phyloP scores from a whole-genome alignment of 2,797 vertebrate species.

The Galagoides demidoff region DNA sequence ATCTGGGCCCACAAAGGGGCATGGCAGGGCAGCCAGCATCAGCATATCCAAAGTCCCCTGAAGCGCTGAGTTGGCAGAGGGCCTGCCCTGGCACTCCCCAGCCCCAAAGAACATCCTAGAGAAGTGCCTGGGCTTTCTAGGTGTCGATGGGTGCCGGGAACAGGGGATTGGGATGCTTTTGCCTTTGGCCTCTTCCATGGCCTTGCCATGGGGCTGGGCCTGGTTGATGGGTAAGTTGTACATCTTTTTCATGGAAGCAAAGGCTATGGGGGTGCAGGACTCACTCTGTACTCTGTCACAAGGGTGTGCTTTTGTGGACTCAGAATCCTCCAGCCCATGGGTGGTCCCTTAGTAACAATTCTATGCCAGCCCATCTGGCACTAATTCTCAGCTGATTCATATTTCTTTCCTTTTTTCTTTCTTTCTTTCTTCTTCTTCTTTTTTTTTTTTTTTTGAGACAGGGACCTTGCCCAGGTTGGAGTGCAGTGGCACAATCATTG shows the following conservation, averaged over 20 bases:
- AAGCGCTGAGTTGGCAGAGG: constrained; percentile 33
- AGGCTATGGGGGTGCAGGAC: neutral
- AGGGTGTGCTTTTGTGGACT: neutral
- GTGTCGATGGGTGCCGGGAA: neutral
- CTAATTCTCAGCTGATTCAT: neutral
- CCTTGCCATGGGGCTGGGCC: accelerated
- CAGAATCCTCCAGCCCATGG: neutral
- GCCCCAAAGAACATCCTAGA: constrained; percentile 38
- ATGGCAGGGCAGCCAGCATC: neutral
- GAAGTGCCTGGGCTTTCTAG: neutral
- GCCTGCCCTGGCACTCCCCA: neutral
- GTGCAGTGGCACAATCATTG: neutral
- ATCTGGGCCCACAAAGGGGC: neutral
- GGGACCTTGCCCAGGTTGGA: neutral
- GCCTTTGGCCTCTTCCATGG: neutral
- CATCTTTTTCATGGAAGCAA: neutral
- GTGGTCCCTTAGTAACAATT: too few species aligned
- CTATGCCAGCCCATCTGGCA: neutral
- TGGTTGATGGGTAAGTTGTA: neutral
- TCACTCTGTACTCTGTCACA: neutral
- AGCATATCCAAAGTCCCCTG: constrained; percentile 60
- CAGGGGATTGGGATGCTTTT: neutral
- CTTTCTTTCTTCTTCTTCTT: too few species aligned
- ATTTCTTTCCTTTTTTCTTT: neutral
- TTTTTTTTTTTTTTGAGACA: neutral